A percentile compares a stretch with the other conserved stretches of the same genome.
These are phyloP conservation scores for Dryococelus australis DNA, from an alignment of 2,888 invertebrate species.

Conservation along the genomic window DNA sequence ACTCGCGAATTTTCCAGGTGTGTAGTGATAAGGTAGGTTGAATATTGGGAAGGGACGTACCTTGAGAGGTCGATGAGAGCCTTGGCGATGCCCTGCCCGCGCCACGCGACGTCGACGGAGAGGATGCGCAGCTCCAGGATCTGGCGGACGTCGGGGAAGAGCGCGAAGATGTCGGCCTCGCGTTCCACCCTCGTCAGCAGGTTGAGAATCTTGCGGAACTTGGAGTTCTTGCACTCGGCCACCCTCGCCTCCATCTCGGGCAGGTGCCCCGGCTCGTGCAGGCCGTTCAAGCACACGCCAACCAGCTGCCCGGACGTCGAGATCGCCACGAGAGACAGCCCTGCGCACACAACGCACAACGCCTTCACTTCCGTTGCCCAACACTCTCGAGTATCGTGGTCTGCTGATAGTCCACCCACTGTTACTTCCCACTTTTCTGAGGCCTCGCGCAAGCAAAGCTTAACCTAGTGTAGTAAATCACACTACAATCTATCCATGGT, in stretches of 20 bases:
- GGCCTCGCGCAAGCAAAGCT: too few relatives aligned
- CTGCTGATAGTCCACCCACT: too few relatives aligned
- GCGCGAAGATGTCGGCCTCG: constrained; percentile 64
- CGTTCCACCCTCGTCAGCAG: constrained; percentile 66
- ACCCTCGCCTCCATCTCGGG: constrained; percentile 58
- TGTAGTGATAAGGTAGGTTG: too few relatives aligned
- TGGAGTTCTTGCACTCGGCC: constrained; percentile 64
- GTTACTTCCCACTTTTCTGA: too few relatives aligned
- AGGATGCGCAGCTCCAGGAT: constrained; percentile 70
- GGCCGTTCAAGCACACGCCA: constrained; percentile 65
- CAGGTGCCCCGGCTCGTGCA: constrained; percentile 53
- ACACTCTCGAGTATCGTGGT: too few relatives aligned
- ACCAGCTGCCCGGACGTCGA: constrained; percentile 64
- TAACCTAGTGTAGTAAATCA: too few relatives aligned
- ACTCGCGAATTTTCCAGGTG: too few relatives aligned
- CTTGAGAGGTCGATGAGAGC: constrained; percentile 65
- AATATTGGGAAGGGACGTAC: background rate
- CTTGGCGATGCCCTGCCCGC: constrained; percentile 73
- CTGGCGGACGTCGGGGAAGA: constrained; percentile 57
- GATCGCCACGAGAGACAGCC: constrained; percentile 69
- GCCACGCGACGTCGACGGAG: constrained; percentile 70
- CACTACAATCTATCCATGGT: too few relatives aligned
- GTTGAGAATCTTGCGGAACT: constrained; percentile 71
- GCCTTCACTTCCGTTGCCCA: background rate
- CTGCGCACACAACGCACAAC: constrained; percentile 28